Conservation (phyloP, 1,140 invertebrate species). For the Drosophila serrata region DNA sequence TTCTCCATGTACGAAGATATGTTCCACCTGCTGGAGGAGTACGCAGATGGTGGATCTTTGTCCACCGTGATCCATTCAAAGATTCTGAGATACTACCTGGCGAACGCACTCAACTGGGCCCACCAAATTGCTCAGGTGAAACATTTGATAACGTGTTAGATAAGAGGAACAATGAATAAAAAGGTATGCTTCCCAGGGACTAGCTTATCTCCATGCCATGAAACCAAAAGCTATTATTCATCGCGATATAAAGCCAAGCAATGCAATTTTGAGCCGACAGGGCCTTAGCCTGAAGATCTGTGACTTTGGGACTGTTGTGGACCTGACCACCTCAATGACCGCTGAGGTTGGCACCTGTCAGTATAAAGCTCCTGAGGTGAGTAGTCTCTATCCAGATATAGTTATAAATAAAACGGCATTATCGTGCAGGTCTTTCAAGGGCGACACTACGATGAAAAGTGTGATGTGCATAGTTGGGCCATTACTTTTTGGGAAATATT, state of each 20-base stretch:
- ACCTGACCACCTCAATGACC: slow-evolving; percentile 97
- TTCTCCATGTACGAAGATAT: slow-evolving; percentile 90
- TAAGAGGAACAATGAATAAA: neutral
- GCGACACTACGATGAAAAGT: slow-evolving; percentile 96
- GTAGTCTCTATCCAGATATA: neutral
- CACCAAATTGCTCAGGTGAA: slow-evolving; percentile 93
- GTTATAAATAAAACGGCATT: neutral
- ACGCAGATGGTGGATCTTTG: slow-evolving; percentile 97
- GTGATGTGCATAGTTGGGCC: slow-evolving; percentile 99
- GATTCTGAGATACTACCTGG: slow-evolving; percentile 91
- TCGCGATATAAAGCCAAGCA: slow-evolving; percentile 97
- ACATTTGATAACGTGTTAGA: slow-evolving; percentile 5
- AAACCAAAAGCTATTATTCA: slow-evolving; percentile 97
- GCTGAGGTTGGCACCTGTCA: slow-evolving; percentile 97
- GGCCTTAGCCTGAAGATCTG: slow-evolving; percentile 97
- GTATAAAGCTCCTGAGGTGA: slow-evolving; percentile 98
- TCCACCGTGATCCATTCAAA: slow-evolving; percentile 95
- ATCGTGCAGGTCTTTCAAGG: slow-evolving; percentile 84
- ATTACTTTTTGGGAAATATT: slow-evolving; percentile 99
- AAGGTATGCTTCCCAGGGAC: slow-evolving; percentile 87
- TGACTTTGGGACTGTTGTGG: slow-evolving; percentile 97
- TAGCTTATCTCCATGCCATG: slow-evolving; percentile 97
- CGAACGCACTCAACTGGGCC: slow-evolving; percentile 97
- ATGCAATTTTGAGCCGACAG: slow-evolving; percentile 93
- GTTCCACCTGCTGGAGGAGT: slow-evolving; percentile 98